These are phyloP conservation scores for Portevinia maculata DNA, from an alignment of 2,888 invertebrate species.

Conservation along the genomic window DNA sequence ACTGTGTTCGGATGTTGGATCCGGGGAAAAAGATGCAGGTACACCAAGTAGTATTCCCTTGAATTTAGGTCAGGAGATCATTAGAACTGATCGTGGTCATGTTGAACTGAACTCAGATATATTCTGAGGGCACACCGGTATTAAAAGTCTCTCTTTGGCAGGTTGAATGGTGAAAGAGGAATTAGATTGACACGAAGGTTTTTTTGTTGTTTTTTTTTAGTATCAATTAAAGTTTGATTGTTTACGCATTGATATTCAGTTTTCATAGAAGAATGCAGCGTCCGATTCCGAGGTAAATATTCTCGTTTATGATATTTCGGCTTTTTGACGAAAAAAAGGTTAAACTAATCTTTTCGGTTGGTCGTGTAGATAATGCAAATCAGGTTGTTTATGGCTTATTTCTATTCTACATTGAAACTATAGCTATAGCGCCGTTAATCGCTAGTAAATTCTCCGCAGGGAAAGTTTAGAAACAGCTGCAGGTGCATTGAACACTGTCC, in stretches of 20 bases:
- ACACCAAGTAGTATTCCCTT: constrained; percentile 8
- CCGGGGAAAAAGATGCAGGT: neutral
- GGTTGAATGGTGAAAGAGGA: constrained; percentile 24
- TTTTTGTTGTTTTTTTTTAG: constrained; percentile 5
- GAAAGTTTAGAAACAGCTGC: too few relatives aligned
- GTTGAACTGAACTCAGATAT: constrained; percentile 25
- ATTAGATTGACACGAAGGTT: constrained; percentile 27
- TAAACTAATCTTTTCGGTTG: neutral
- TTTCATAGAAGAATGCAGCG: constrained; percentile 1
- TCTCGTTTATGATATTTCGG: too few relatives aligned
- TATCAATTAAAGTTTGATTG: constrained; percentile 18
- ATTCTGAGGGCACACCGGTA: neutral
- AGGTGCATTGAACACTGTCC: too few relatives aligned
- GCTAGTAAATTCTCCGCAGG: too few relatives aligned
- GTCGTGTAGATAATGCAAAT: neutral
- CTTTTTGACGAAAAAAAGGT: neutral
- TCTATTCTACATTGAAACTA: too few relatives aligned
- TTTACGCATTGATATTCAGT: constrained; percentile 22
- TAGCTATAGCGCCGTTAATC: too few relatives aligned
- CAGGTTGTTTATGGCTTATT: neutral
- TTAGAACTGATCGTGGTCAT: constrained; percentile 58
- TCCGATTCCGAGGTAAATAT: neutral
- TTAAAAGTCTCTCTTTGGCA: constrained; percentile 7
- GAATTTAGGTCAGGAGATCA: constrained; percentile 67
- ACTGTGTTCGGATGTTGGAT: constrained; percentile 1